These are phyloP conservation scores for Onychorhynchus coronatus DNA, from an alignment of 2,113 vertebrate genomes.

Conservation along the genomic window DNA sequence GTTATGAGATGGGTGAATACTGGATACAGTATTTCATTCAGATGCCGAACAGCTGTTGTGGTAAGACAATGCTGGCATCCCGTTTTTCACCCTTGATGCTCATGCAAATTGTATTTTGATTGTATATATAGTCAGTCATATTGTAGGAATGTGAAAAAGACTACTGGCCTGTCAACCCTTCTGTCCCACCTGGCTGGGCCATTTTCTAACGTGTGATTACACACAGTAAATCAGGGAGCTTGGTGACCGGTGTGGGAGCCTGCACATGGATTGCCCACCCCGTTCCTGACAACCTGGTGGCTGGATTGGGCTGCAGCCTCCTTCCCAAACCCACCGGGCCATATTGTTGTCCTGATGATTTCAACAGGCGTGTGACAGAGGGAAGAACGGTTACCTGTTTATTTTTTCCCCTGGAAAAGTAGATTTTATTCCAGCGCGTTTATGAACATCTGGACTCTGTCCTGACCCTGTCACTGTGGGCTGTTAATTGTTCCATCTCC, in stretches of 20 bases:
- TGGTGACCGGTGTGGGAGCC: background rate
- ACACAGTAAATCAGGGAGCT: background rate
- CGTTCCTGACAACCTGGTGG: background rate
- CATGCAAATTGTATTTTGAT: background rate
- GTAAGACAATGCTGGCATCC: constrained; percentile 43
- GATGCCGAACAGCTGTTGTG: constrained; percentile 39
- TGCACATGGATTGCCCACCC: background rate
- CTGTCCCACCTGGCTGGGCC: background rate
- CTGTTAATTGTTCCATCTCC: background rate
- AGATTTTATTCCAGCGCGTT: background rate
- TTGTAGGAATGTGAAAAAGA: background rate
- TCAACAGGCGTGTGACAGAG: fast-evolving
- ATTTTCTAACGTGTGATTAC: background rate
- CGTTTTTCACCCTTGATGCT: constrained; percentile 10
- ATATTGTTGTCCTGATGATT: background rate
- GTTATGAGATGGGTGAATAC: constrained; percentile 59
- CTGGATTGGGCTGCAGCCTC: background rate
- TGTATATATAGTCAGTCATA: background rate
- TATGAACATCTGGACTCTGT: background rate
- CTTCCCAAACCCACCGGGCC: background rate
- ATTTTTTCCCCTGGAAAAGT: background rate
- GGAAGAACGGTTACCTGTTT: background rate
- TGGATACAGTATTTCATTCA: constrained; percentile 51
- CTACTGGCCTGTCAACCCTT: background rate
- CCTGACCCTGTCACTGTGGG: background rate